Conservation (phyloP, 2,113 vertebrate species). For the Coptodon bakossiorum region DNA sequence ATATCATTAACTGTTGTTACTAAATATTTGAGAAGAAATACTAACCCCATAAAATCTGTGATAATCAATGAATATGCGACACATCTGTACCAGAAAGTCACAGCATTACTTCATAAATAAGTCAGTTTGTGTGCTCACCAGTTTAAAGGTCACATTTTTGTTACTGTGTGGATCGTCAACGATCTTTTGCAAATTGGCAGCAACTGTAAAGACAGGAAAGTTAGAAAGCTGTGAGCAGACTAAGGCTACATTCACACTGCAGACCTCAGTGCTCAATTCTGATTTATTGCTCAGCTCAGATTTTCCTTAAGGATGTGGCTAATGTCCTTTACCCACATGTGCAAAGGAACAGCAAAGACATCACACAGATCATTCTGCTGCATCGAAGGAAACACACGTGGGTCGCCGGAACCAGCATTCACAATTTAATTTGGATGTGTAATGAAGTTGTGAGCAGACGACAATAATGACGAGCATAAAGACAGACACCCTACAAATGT, state of each 20-base stretch:
- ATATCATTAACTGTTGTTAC: not conserved
- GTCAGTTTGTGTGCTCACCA: constrained; percentile 75
- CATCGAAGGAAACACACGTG: not conserved
- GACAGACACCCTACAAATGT: not conserved
- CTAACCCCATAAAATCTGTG: rapidly evolving
- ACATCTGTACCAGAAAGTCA: not conserved
- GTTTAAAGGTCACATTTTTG: constrained; percentile 96
- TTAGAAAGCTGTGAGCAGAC: not conserved
- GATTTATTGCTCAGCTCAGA: not conserved
- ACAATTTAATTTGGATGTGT: not conserved
- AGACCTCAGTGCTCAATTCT: not conserved
- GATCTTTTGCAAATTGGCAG: constrained; percentile 99
- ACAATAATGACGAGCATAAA: not conserved
- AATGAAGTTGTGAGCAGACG: not conserved
- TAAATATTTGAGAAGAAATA: not conserved
- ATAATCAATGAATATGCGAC: not conserved
- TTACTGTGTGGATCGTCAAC: constrained; percentile 95
- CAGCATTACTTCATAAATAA: not conserved
- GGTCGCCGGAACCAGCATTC: not conserved
- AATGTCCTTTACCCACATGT: not conserved
- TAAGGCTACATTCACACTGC: not conserved
- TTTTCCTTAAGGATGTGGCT: not conserved
- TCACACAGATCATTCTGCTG: not conserved
- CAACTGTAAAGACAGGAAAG: constrained; percentile 78
- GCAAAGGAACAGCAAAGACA: not conserved